These are phyloP conservation scores for Nanger granti DNA, from an alignment of 2,113 vertebrate genomes.

Conservation along the genomic window DNA sequence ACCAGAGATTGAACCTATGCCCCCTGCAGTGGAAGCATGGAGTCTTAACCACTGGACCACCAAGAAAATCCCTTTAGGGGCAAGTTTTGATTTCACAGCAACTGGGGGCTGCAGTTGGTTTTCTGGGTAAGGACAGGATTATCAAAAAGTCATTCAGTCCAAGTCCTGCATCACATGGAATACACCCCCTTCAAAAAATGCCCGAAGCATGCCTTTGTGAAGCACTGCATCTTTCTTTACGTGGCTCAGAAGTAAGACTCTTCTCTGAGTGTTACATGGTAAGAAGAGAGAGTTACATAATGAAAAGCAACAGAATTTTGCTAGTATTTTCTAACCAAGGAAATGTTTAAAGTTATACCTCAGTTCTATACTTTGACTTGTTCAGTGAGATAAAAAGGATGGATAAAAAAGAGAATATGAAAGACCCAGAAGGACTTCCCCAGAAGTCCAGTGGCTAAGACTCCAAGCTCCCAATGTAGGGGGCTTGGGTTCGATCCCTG, in stretches of 20 bases:
- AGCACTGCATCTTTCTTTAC: background rate
- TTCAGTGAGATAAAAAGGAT: background rate
- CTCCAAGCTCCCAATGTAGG: background rate
- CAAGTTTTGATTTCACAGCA: background rate
- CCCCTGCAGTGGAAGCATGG: background rate
- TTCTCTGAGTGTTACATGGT: background rate
- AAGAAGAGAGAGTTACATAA: background rate
- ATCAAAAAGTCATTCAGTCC: background rate
- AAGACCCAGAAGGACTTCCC: background rate
- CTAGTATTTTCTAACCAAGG: background rate
- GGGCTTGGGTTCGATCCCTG: background rate
- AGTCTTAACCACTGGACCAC: background rate
- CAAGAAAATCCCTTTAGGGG: background rate
- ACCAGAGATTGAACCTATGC: background rate
- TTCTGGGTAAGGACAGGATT: background rate
- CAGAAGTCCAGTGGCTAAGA: background rate
- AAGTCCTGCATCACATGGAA: background rate
- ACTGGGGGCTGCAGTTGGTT: background rate
- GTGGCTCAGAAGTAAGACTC: background rate
- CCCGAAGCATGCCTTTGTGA: background rate
- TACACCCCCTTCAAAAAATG: background rate
- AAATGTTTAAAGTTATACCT: constrained; percentile 1
- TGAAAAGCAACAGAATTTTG: constrained; percentile 29
- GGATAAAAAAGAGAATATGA: background rate
- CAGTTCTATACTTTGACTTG: background rate